Conservation (phyloP, 2,797 vertebrate genomes). For the Microctenopoma lineatum region DNA sequence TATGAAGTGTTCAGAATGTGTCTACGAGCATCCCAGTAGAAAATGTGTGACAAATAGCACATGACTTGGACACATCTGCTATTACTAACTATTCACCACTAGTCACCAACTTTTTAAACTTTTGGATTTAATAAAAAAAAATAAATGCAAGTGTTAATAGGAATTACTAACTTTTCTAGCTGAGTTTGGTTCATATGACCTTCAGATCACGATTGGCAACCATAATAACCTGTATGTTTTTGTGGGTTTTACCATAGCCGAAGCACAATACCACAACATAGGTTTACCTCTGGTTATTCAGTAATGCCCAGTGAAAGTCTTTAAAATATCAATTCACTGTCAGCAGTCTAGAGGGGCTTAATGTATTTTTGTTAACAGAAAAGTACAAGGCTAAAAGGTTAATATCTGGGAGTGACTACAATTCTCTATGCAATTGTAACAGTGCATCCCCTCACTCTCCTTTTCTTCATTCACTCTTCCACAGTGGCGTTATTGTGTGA, state of each 20-base stretch:
- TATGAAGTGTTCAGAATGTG: background rate
- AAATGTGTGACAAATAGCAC: too few relatives aligned
- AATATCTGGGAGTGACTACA: constrained; percentile 62
- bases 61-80: background rate
- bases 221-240: constrained; percentile 27
- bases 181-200: background rate
- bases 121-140: too few relatives aligned
- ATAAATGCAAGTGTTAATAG: constrained; percentile 13
- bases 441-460: background rate
- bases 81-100: constrained; percentile 9
- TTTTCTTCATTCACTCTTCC: constrained; percentile 13
- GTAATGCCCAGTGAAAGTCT: constrained; percentile 40
- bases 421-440: constrained; percentile 63
- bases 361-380: constrained; percentile 66
- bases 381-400: constrained; percentile 70
- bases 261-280: constrained; percentile 60
- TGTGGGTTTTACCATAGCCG: constrained; percentile 46
- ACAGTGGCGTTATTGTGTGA: constrained; percentile 48
- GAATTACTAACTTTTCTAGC: constrained; percentile 11
- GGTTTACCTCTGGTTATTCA: constrained; percentile 54
- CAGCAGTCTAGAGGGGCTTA: constrained; percentile 51
- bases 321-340: constrained; percentile 52
- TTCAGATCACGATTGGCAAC: constrained; percentile 9
- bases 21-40: background rate
- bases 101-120: constrained; percentile 8